These are phyloP conservation scores for Argyra leucocephala DNA, from an alignment of 2,888 invertebrate genomes.

Conservation along the genomic window DNA sequence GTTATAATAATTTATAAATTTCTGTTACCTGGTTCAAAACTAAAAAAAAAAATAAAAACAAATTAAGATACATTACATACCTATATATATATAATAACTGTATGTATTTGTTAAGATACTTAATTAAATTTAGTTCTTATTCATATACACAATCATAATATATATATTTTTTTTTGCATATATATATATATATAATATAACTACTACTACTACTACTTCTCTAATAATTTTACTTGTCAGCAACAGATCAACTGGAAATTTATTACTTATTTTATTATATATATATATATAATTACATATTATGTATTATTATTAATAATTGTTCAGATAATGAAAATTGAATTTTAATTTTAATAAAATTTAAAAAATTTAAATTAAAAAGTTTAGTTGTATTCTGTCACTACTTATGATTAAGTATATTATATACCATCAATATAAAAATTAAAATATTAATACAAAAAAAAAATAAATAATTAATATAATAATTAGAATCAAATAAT, in stretches of 20 bases:
- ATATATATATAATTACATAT: no score
- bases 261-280: no score
- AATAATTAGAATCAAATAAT: no score
- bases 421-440: neutral
- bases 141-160: no score
- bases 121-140: no score
- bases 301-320: no score
- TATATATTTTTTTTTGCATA: neutral
- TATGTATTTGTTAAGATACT: no score
- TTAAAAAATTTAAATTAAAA: neutral
- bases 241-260: constrained; percentile 3
- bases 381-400: neutral
- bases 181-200: neutral
- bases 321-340: no score
- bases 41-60: neutral
- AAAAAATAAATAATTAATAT: neutral
- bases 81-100: no score
- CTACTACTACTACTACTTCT: neutral
- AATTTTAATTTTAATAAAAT: no score
- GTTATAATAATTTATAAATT: neutral
- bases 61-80: neutral
- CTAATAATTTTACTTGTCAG: constrained; percentile 4
- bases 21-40: neutral
- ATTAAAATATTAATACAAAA: neutral
- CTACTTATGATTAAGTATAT: neutral